A percentile compares a stretch with the other conserved stretches of the same genome.
Conservation (phyloP, 2,888 invertebrate species). For the Mesochorus sp. region DNA sequence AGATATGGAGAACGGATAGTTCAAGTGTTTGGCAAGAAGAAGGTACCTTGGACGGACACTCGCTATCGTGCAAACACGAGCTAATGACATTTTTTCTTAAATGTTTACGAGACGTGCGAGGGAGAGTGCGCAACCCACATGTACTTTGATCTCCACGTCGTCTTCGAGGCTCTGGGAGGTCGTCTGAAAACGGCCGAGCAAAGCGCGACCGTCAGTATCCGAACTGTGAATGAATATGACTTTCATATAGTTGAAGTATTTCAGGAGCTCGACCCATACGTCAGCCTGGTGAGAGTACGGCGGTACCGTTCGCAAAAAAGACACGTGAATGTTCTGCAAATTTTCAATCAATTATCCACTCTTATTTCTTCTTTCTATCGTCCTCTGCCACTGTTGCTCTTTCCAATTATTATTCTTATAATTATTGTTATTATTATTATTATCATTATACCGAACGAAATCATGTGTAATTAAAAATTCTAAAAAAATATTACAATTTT, state of each 20-base stretch:
- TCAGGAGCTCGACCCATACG: constrained; percentile 97
- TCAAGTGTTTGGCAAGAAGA: neutral
- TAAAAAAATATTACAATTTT: no score
- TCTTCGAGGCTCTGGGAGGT: constrained; percentile 96
- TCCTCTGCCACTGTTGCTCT: no score
- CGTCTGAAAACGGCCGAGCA: constrained; percentile 96
- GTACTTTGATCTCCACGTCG: constrained; percentile 95
- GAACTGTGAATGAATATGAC: constrained; percentile 98
- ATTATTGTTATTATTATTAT: no score
- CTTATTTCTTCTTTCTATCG: no score
- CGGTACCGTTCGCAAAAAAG: constrained; percentile 97
- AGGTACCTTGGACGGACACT: constrained; percentile 49
- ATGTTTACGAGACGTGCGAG: constrained; percentile 66
- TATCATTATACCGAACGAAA: no score
- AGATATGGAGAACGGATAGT: constrained; percentile 2
- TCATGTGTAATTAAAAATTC: no score
- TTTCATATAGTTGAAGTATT: constrained; percentile 95
- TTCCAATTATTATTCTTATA: no score
- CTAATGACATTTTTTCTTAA: constrained; percentile 61
- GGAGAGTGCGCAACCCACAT: constrained; percentile 80
- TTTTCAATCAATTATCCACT: constrained; percentile 54
- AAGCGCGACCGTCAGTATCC: constrained; percentile 96
- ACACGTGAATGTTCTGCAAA: constrained; percentile 96
- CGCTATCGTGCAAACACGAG: constrained; percentile 67
- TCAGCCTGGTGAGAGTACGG: constrained; percentile 99